Evolutionary conservation across 2,113 vertebrate species (phyloP).

Genomic region (Alces alces): DNA sequence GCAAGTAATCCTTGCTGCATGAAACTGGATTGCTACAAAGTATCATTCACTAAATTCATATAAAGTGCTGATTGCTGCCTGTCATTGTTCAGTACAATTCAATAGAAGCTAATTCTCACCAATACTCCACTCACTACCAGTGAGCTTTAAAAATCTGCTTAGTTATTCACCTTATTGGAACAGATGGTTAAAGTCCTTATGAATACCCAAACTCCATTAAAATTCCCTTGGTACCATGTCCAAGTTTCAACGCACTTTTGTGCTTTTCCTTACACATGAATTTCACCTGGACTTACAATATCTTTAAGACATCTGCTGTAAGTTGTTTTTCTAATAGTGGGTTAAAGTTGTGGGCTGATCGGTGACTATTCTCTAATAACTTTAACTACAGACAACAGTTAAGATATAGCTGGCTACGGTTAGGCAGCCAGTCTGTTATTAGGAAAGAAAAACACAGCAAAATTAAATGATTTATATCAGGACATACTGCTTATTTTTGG

Average conservation of each 20-base stretch:
- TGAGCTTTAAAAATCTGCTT: neutral
- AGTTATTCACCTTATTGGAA: neutral
- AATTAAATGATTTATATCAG: neutral
- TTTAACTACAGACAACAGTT: neutral
- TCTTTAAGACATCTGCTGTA: neutral
- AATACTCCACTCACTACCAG: neutral
- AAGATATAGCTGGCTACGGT: neutral
- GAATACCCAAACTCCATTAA: neutral
- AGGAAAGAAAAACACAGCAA: neutral
- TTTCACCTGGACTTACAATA: neutral
- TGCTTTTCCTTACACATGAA: neutral
- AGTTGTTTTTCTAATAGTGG: neutral
- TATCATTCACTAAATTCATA: neutral
- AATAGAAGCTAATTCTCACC: constrained; percentile 1
- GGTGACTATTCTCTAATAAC: neutral
- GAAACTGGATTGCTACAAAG: constrained; percentile 9
- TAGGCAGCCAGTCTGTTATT: neutral
- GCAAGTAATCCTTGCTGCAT: neutral
- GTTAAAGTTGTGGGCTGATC: neutral
- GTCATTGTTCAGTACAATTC: neutral
- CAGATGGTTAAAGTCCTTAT: neutral
- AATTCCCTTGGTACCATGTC: neutral
- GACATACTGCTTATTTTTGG: neutral
- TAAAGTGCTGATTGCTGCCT: neutral
- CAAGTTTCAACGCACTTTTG: neutral